phyloP scores from a whole-genome alignment of 1,140 invertebrate species.

The Chymomyza costata region DNA sequence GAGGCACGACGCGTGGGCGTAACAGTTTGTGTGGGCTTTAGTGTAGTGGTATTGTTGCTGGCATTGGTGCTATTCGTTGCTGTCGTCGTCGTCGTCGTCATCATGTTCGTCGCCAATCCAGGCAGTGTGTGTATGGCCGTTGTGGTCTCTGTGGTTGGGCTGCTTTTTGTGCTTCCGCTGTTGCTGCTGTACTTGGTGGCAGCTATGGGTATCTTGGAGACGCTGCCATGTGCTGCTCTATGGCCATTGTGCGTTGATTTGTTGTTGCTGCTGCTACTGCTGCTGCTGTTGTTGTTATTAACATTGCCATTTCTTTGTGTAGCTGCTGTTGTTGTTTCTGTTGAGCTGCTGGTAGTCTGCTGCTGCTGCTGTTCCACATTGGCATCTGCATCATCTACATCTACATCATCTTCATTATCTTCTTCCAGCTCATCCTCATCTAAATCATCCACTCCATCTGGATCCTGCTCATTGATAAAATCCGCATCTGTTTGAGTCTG shows the following conservation, averaged over 20 bases:
- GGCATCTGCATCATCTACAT: slow-evolving; percentile 12
- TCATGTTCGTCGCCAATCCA: slow-evolving; percentile 16
- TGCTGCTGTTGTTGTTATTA: slow-evolving; percentile 19
- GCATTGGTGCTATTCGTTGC: slow-evolving; percentile 4
- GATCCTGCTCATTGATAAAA: slow-evolving; percentile 45
- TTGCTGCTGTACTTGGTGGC: slow-evolving; percentile 21
- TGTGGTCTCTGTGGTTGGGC: slow-evolving; percentile 31
- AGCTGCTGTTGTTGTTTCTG: slow-evolving; percentile 24
- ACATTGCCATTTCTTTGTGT: slow-evolving; percentile 20
- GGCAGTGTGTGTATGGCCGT: slow-evolving; percentile 54
- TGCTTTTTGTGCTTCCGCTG: slow-evolving; percentile 6
- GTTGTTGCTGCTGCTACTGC: slow-evolving; percentile 10
- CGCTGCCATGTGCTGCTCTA: background rate
- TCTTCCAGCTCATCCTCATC: slow-evolving; percentile 40
- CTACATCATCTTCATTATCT: slow-evolving; percentile 32
- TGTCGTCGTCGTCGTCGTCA: slow-evolving; percentile 16
- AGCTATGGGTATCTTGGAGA: slow-evolving; percentile 38
- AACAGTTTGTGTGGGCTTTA: slow-evolving; percentile 54
- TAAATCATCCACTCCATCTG: slow-evolving; percentile 22
- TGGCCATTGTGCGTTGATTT: slow-evolving; percentile 3
- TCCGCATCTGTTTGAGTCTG: slow-evolving; percentile 48
- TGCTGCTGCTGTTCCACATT: slow-evolving; percentile 7
- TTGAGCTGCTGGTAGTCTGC: slow-evolving; percentile 16
- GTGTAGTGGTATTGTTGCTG: background rate
- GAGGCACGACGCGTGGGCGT: slow-evolving; percentile 59